Evolutionary conservation across 2,797 vertebrate genomes (phyloP).

Genomic region (Lutjanus campechanus): DNA sequence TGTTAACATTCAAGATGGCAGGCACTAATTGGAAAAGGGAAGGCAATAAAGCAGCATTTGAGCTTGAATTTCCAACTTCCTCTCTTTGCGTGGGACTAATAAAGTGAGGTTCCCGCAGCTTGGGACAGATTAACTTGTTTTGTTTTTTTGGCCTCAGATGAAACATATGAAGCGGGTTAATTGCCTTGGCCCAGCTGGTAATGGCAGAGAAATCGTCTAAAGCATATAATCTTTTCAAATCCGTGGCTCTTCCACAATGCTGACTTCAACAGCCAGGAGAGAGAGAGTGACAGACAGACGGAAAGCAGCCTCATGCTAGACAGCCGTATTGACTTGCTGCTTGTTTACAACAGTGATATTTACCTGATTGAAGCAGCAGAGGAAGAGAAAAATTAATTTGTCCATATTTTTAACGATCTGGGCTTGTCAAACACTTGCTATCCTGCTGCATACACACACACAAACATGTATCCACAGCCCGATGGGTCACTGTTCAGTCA

Average conservation of each 20-base stretch:
- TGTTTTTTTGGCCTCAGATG: constrained; percentile 60
- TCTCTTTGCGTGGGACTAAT: constrained; percentile 57
- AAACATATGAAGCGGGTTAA: constrained; percentile 75
- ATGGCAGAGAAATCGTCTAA: constrained; percentile 62
- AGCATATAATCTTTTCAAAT: constrained; percentile 65
- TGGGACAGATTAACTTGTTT: constrained; percentile 70
- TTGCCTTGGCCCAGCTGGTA: constrained; percentile 71
- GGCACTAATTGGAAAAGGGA: constrained; percentile 75
- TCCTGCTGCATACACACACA: constrained; percentile 23
- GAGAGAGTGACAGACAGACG: constrained; percentile 24
- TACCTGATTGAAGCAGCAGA: constrained; percentile 39
- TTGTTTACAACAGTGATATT: constrained; percentile 50
- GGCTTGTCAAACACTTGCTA: constrained; percentile 39
- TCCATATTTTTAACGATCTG: constrained; percentile 43
- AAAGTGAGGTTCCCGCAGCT: constrained; percentile 55
- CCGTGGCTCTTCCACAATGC: constrained; percentile 17
- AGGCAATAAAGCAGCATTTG: constrained; percentile 59
- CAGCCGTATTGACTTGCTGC: constrained; percentile 36
- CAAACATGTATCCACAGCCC: constrained; percentile 11
- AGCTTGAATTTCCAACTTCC: constrained; percentile 52
- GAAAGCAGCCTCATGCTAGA: constrained; percentile 11
- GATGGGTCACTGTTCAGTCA: constrained; percentile 52
- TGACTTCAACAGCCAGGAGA: constrained; percentile 18
- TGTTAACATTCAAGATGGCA: constrained; percentile 73
- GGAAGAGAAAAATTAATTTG: constrained; percentile 40